Conservation (phyloP, 2,797 vertebrate species). For the Urosaurus nigricauda region DNA sequence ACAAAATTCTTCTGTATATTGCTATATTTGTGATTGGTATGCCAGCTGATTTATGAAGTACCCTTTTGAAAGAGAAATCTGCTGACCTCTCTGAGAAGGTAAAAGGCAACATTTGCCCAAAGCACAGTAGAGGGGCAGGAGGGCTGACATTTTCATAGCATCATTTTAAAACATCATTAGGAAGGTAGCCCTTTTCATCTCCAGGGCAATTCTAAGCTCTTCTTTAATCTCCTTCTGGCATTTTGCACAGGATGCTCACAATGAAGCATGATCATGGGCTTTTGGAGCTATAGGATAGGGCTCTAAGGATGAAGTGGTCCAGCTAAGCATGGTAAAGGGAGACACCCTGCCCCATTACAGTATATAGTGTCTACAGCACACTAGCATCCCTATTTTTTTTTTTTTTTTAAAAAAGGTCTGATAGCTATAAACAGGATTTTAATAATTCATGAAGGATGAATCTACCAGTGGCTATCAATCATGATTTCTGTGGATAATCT, state of each 20-base stretch:
- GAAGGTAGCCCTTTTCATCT: neutral
- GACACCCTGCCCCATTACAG: neutral
- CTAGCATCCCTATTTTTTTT: neutral
- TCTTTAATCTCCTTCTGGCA: neutral
- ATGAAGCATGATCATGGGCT: neutral
- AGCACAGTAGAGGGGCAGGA: neutral
- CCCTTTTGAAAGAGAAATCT: neutral
- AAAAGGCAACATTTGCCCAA: conserved; percentile 1
- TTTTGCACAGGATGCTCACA: neutral
- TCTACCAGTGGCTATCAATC: neutral
- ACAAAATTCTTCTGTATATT: neutral
- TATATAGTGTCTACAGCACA: neutral
- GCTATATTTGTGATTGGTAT: neutral
- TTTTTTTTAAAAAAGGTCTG: too few relatives aligned
- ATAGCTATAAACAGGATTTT: neutral
- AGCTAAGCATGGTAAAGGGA: neutral
- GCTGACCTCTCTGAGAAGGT: neutral
- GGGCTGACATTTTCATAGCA: neutral
- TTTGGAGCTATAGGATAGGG: neutral
- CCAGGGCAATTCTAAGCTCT: neutral
- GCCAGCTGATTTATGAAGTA: neutral
- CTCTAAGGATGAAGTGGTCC: neutral
- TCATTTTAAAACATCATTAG: neutral
- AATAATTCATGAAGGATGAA: neutral
- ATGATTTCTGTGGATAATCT: neutral